Conservation (phyloP, 2,888 invertebrate genomes). For the Chorisops tibialis region DNA sequence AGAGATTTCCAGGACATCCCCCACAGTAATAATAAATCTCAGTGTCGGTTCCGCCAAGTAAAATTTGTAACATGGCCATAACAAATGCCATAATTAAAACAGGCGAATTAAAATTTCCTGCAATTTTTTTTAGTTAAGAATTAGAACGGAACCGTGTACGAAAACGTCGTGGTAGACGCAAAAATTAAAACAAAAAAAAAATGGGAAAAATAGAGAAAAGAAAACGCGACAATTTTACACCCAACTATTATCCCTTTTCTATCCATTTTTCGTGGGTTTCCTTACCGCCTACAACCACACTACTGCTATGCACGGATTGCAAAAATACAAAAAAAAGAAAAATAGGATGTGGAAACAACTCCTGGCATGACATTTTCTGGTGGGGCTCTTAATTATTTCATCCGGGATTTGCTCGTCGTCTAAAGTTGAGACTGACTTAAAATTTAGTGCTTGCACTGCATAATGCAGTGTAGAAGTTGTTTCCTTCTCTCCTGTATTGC, state of each 20-base stretch:
- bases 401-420: slow-evolving; percentile 18
- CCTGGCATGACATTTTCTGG: slow-evolving; percentile 20
- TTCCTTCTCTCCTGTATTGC: neutral
- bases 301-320: no score
- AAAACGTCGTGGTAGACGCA: neutral
- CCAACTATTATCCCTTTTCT: neutral
- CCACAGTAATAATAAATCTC: slow-evolving; percentile 1
- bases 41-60: slow-evolving; percentile 17
- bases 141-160: slow-evolving; percentile 5
- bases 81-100: slow-evolving; percentile 16
- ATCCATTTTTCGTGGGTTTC: neutral
- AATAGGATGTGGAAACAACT: slow-evolving; percentile 3
- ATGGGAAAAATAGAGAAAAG: neutral
- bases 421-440: slow-evolving; percentile 19
- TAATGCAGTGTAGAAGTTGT: slow-evolving; percentile 6
- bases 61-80: slow-evolving; percentile 7
- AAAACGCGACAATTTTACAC: neutral
- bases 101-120: slow-evolving; percentile 8
- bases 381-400: slow-evolving; percentile 22
- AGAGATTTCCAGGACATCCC: neutral
- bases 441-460: slow-evolving; percentile 25
- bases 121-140: neutral
- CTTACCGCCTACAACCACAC: neutral
- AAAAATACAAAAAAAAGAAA: neutral
- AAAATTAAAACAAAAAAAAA: neutral